phyloP scores from a whole-genome alignment of 2,113 vertebrate species.

The Poicephalus meyeri region DNA sequence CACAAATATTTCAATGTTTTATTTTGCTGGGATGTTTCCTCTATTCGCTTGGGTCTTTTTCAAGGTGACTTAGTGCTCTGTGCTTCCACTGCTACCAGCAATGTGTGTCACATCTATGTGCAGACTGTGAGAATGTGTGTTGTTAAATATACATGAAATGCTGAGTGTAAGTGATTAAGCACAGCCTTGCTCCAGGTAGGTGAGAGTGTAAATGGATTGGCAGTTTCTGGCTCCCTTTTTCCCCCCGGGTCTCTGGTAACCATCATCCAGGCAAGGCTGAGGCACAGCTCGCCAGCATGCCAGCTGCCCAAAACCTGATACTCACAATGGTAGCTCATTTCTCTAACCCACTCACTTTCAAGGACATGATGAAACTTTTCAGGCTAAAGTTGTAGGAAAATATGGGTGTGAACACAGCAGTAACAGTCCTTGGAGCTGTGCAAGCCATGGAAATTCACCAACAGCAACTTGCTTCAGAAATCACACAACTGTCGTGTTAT shows the following conservation, averaged over 20 bases:
- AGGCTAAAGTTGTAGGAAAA: slow-evolving; percentile 7
- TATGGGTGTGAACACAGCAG: background rate
- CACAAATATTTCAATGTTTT: background rate
- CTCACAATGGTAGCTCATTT: background rate
- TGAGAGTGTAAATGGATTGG: background rate
- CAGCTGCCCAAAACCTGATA: slow-evolving; percentile 52
- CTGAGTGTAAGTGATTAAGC: background rate
- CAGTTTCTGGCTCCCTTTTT: background rate
- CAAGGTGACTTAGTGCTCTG: background rate
- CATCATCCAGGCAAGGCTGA: background rate
- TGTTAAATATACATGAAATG: background rate
- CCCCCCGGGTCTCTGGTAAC: background rate
- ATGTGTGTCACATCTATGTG: background rate
- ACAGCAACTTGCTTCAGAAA: background rate
- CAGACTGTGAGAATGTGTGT: background rate
- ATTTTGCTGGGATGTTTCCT: background rate
- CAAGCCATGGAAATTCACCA: background rate
- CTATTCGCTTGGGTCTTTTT: background rate
- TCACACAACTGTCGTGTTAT: background rate
- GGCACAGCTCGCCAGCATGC: background rate
- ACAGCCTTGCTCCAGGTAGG: background rate
- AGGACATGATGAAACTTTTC: background rate
- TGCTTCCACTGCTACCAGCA: background rate
- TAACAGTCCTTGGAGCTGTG: background rate
- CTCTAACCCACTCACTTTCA: slow-evolving; percentile 5